phyloP scores from a whole-genome alignment of 2,888 invertebrate species.

The Aleiodes testaceus region DNA sequence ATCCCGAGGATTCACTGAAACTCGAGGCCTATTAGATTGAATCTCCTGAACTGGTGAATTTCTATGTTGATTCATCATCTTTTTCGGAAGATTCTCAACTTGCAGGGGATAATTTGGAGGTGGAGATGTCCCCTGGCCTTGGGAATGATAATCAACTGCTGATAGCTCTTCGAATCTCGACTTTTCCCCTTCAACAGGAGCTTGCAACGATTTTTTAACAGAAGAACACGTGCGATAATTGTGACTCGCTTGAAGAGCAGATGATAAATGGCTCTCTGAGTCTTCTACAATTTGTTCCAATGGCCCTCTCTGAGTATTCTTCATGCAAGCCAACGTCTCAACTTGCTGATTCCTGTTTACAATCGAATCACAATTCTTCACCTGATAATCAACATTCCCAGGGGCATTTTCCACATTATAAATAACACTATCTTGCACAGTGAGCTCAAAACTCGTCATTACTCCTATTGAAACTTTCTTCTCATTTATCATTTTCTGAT shows the following conservation, averaged over 20 bases:
- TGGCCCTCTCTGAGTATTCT: slow-evolving; percentile 49
- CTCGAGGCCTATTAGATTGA: background rate
- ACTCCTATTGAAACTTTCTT: slow-evolving; percentile 81
- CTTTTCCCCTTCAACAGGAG: background rate
- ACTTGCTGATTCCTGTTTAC: background rate
- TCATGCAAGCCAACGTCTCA: slow-evolving; percentile 1
- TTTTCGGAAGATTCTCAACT: background rate
- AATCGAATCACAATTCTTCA: background rate
- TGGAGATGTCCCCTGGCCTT: background rate
- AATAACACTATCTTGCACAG: slow-evolving; percentile 64
- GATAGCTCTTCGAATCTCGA: background rate
- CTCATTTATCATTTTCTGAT: slow-evolving; percentile 68
- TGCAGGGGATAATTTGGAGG: too few species aligned
- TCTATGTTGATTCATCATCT: background rate
- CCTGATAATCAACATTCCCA: background rate
- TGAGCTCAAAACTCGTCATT: slow-evolving; percentile 83
- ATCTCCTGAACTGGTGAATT: background rate
- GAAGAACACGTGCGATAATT: slow-evolving; percentile 37
- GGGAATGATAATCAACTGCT: background rate
- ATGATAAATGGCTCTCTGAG: slow-evolving; percentile 68
- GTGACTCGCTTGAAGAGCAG: slow-evolving; percentile 62
- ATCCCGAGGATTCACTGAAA: background rate
- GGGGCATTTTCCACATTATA: slow-evolving; percentile 5
- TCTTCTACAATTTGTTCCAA: slow-evolving; percentile 70
- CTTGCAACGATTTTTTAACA: slow-evolving; percentile 34